phyloP scores from a whole-genome alignment of 2,797 vertebrate genomes.

The Mormyrops attenuatus region DNA sequence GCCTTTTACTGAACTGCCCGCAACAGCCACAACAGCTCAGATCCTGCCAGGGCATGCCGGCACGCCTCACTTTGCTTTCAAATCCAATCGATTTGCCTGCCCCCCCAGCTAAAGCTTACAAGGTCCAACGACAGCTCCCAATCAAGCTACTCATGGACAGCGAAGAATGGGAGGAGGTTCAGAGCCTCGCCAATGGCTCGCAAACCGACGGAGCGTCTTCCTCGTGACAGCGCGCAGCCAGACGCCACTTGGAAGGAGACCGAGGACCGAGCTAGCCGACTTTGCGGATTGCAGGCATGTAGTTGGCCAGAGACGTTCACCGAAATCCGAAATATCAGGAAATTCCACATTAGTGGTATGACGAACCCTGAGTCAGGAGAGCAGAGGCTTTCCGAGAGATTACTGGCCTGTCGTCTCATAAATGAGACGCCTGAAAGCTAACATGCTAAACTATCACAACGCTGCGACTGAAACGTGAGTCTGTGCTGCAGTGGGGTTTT shows the following conservation, averaged over 20 bases:
- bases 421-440: neutral
- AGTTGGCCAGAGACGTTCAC: neutral
- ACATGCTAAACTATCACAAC: neutral
- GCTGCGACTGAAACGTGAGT: neutral
- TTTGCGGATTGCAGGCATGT: neutral
- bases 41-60: neutral
- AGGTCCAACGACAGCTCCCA: neutral
- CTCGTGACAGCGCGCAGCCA: neutral
- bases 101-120: neutral
- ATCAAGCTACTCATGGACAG: neutral
- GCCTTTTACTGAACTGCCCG: conserved; percentile 1
- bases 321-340: neutral
- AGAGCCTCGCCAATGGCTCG: neutral
- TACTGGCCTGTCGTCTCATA: neutral
- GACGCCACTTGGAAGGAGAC: neutral
- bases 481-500: neutral
- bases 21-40: neutral
- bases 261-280: neutral
- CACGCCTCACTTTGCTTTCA: neutral
- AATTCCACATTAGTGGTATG: conserved; percentile 14
- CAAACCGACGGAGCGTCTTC: neutral
- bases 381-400: neutral
- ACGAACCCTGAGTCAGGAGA: neutral
- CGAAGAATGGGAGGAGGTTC: too few species aligned
- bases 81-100: neutral